Evolutionary conservation across 2,113 vertebrate genomes (phyloP).

Genomic region (Proterorhinus semilunaris): DNA sequence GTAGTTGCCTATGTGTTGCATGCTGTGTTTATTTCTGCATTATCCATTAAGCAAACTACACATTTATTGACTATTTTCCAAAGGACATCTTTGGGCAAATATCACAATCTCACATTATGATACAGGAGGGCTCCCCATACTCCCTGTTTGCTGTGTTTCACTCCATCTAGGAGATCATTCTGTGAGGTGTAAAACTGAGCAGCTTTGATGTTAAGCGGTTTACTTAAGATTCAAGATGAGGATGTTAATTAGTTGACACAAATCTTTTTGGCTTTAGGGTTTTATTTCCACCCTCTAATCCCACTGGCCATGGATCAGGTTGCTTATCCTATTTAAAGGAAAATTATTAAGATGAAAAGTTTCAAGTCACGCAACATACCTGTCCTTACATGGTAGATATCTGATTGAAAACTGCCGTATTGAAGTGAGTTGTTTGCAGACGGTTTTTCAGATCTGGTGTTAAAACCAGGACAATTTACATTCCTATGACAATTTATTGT

Average conservation of each 20-base stretch:
- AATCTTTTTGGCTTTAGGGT: constrained; percentile 33
- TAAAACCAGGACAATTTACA: no score
- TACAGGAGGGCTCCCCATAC: constrained; percentile 11
- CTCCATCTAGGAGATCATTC: constrained; percentile 46
- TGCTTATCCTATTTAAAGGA: constrained; percentile 32
- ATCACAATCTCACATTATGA: background rate
- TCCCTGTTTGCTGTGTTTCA: constrained; percentile 24
- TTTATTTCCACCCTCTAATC: constrained; percentile 19
- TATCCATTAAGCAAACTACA: no score
- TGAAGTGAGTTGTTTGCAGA: background rate
- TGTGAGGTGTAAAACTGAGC: constrained; percentile 63
- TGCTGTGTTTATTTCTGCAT: no score
- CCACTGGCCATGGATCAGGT: constrained; percentile 24
- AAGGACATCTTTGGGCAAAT: constrained; percentile 22
- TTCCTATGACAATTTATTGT: no score
- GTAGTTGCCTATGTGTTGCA: no score
- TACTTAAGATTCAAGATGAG: constrained; percentile 58
- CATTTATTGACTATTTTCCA: background rate
- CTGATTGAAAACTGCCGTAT: background rate
- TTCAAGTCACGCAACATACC: background rate
- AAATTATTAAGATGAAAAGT: background rate
- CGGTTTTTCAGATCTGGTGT: no score
- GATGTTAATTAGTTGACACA: constrained; percentile 64
- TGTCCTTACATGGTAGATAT: background rate
- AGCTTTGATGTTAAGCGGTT: constrained; percentile 59